A percentile compares a stretch with the other conserved stretches of the same genome.
Evolutionary conservation across 2,113 vertebrate genomes (phyloP).

Genomic region (crab-eating macaque (Macaca fascicularis)): T2T-MFA8v1.1 NC_088381.1:133846001-133846500

Average conservation of each 20-base stretch:
- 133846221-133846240: neutral
- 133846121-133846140: conserved; percentile 19
- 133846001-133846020: conserved; percentile 53
- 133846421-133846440: neutral
- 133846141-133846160: neutral
- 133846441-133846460: neutral
- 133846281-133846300: neutral
- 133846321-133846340: neutral
- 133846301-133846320: neutral
- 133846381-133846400: neutral
- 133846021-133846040: conserved; percentile 1
- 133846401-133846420: neutral
- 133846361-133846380: neutral
- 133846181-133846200: neutral
- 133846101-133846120: conserved; percentile 47
- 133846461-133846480: conserved; percentile 40
- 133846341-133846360: neutral
- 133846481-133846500: conserved; percentile 25
- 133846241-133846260: neutral
- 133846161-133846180: neutral
- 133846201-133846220: neutral
- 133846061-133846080: conserved; percentile 52
- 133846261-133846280: neutral
- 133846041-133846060: conserved; percentile 38
- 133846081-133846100: conserved; percentile 58